phyloP scores from a whole-genome alignment of 2,888 invertebrate species.

The Tetragonisca angustula region DNA sequence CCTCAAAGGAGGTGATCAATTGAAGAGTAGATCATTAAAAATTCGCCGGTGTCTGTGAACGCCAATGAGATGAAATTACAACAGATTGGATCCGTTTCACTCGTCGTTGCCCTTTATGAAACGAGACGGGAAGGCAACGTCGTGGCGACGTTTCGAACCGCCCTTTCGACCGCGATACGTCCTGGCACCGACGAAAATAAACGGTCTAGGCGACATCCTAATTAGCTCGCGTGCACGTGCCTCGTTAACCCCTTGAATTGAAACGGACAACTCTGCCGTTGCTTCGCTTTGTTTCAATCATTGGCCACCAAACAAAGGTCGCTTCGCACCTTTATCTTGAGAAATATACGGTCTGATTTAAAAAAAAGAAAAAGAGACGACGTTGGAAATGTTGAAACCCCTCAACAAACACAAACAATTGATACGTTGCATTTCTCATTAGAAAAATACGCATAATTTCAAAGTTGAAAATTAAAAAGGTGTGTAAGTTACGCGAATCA shows the following conservation, averaged over 20 bases:
- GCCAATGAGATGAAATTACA: neutral
- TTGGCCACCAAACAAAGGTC: neutral
- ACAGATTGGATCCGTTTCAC: slow-evolving; percentile 4
- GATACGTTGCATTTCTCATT: too few relatives aligned
- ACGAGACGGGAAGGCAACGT: too few relatives aligned
- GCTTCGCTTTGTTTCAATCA: slow-evolving; percentile 30
- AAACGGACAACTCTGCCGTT: slow-evolving; percentile 26
- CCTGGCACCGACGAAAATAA: slow-evolving; percentile 31
- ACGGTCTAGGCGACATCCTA: slow-evolving; percentile 42
- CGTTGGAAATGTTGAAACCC: neutral
- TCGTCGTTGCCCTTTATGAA: slow-evolving; percentile 27
- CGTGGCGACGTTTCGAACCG: neutral
- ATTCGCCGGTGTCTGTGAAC: slow-evolving; percentile 2
- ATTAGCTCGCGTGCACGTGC: slow-evolving; percentile 12
- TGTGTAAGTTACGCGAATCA: too few relatives aligned
- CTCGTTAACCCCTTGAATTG: slow-evolving; percentile 39
- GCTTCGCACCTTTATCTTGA: slow-evolving; percentile 10
- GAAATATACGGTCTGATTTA: neutral
- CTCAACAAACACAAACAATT: too few relatives aligned
- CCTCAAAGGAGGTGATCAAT: too few relatives aligned
- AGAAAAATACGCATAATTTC: too few relatives aligned
- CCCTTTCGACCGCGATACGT: neutral
- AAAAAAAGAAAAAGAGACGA: neutral
- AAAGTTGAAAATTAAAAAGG: too few relatives aligned
- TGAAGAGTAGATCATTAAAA: neutral